A percentile compares a stretch with the other conserved stretches of the same genome.
phyloP scores from a whole-genome alignment of 1,140 invertebrate genomes.

The Diorhabda sublineata region DNA sequence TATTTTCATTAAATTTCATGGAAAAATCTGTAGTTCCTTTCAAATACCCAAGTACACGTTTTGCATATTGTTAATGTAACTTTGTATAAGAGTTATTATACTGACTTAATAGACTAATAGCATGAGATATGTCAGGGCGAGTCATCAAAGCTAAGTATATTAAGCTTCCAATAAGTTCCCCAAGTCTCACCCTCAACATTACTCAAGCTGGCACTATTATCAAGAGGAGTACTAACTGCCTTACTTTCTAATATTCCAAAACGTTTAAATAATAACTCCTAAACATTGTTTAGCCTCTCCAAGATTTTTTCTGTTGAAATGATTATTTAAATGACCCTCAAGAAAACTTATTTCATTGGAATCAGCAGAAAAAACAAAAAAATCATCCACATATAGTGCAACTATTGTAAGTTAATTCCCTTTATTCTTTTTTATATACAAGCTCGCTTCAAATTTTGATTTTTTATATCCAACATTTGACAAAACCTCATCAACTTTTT shows the following conservation, averaged over 20 bases:
- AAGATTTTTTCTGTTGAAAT: no score
- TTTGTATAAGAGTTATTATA: slow-evolving; percentile 40
- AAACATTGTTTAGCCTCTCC: no score
- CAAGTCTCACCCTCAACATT: slow-evolving; percentile 35
- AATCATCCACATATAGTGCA: slow-evolving; percentile 45
- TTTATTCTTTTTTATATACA: slow-evolving; percentile 38
- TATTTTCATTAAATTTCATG: slow-evolving; percentile 15
- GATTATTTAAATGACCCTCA: no score
- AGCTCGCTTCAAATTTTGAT: slow-evolving; percentile 30
- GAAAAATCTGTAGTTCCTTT: slow-evolving; percentile 40
- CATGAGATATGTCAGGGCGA: slow-evolving; percentile 47
- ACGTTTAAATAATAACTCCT: not conserved
- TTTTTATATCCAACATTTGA: no score
- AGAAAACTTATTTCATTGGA: slow-evolving; percentile 8
- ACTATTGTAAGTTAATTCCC: slow-evolving; percentile 29
- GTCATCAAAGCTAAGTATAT: slow-evolving; percentile 48
- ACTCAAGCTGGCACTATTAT: slow-evolving; percentile 17
- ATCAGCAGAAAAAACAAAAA: slow-evolving; percentile 41
- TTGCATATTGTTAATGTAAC: slow-evolving; percentile 47
- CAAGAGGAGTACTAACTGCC: slow-evolving; percentile 10
- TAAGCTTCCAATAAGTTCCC: slow-evolving; percentile 44
- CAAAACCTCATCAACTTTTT: no score
- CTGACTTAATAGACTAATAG: slow-evolving; percentile 41
- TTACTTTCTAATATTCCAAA: slow-evolving; percentile 15
- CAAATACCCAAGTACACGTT: slow-evolving; percentile 47